These are phyloP conservation scores for Plecotus auritus DNA, from an alignment of 2,113 vertebrate species.

Conservation along the genomic window DNA sequence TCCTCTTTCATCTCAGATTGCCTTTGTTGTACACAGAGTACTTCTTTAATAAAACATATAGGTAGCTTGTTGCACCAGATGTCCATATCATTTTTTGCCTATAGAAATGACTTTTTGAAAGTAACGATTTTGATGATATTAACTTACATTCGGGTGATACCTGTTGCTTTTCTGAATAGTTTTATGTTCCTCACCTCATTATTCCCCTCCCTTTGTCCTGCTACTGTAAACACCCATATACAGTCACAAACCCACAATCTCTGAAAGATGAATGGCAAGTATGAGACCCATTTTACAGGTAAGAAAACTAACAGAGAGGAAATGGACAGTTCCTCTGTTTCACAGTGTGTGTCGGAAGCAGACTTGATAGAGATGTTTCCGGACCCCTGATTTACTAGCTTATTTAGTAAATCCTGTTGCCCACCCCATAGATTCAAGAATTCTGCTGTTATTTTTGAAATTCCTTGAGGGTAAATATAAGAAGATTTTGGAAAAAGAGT, in stretches of 20 bases:
- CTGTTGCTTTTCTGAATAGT: slow-evolving; percentile 25
- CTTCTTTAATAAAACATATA: not conserved
- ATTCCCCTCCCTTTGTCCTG: not conserved
- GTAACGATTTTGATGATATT: not conserved
- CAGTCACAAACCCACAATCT: not conserved
- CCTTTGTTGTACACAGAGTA: not conserved
- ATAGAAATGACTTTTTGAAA: not conserved
- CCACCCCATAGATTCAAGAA: not conserved
- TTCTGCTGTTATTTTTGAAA: slow-evolving; percentile 18
- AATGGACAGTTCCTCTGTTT: not conserved
- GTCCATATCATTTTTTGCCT: not conserved
- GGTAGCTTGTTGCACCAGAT: not conserved
- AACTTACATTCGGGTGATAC: not conserved
- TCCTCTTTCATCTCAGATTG: slow-evolving; percentile 18
- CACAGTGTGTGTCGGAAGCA: not conserved
- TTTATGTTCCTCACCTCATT: not conserved
- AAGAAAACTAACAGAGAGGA: not conserved
- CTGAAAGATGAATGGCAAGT: not conserved
- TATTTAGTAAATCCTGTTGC: not conserved
- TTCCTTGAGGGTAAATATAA: not conserved
- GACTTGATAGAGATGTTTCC: not conserved
- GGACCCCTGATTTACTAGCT: not conserved
- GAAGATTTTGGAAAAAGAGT: not conserved
- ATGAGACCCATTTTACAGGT: not conserved
- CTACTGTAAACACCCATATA: not conserved